Base-by-base conservation (phyloP, 2,113 vertebrate genomes). In the Cariama cristata region DNA sequence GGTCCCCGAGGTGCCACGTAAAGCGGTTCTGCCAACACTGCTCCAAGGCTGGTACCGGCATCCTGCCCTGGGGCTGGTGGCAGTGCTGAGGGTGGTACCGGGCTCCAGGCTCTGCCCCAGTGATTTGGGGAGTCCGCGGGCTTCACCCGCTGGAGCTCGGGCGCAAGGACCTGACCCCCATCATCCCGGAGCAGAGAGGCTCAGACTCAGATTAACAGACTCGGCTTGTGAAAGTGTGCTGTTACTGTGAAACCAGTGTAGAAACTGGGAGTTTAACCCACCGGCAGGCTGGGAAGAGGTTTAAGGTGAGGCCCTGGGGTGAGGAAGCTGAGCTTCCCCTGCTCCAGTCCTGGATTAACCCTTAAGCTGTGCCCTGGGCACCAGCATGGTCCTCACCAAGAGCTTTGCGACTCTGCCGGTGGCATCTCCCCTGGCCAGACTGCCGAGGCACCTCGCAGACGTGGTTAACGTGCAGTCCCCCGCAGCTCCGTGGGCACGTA, bases 391-490 rank as follows among this genome's bases (percentile, higher is more conserved):
- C 60, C 53, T 79, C 55, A 11, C 33, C 13, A 4, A 20, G 24
- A 45, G 56, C 8, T 38, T n/a, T 0, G 0, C 5, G 6, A 40
- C 32, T 67, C 23, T 28, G n/a, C 55, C 19, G 47, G 63, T 13
- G 7, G 38, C 14, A 0, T 40, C 71, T 68, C 19, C 32, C 50
- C 35, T 27, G 1, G 1, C 23, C 4, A 23, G 12, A 8, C 28
- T 16, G 5, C 59, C 3, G 3, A 35, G 23, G 35, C 11, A 1
- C 12, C 42, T 23, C 5, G 1, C 1, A 2, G 32, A 15, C 3
- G 0, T 8, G 32, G 20, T 24, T 12, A 27, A 21, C 2, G 2
- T 2, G 6, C 17, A 21, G 59, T 26, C 28, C 42, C 9, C 13
- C 8, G 0, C 32, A 52, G 30, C 50, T 68, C 50, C 14, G 5